Conservation (phyloP, 2,888 invertebrate species). For the Trissonchulus latispiculum region DNA sequence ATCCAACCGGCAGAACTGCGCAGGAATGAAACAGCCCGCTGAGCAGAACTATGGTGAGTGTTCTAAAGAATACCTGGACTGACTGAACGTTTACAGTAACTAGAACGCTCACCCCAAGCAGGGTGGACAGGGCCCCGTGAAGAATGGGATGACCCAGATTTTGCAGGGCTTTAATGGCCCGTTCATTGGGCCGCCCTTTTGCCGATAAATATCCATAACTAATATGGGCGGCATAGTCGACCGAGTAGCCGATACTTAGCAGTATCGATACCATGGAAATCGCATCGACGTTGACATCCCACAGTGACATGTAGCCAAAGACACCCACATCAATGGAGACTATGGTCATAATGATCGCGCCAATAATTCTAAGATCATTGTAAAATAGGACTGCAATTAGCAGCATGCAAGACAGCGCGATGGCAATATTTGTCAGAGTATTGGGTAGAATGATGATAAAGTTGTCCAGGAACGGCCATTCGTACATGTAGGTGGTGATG, state of each 20-base stretch:
- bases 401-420: conserved; percentile 67
- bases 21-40: conserved; percentile 86
- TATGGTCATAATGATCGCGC: conserved; percentile 90
- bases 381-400: conserved; percentile 83
- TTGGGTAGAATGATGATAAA: conserved; percentile 43
- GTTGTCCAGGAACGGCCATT: conserved; percentile 44
- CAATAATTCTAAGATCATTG: conserved; percentile 74
- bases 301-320: conserved; percentile 88
- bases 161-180: conserved; percentile 72
- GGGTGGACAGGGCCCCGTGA: conserved; percentile 79
- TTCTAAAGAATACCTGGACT: conserved; percentile 89
- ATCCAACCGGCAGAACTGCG: conserved; percentile 62
- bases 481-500: conserved; percentile 42
- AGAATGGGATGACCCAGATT: conserved; percentile 78
- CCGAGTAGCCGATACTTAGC: conserved; percentile 93
- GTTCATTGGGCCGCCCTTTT: conserved; percentile 61
- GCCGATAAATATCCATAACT: conserved; percentile 56
- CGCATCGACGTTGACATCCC: conserved; percentile 69
- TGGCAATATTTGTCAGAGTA: conserved; percentile 36
- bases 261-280: conserved; percentile 93
- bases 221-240: conserved; percentile 79
- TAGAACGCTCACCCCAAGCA: conserved; percentile 73
- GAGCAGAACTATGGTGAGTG: conserved; percentile 81
- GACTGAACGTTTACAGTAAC: conserved; percentile 83
- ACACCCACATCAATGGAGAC: conserved; percentile 86